Percentiles rank a stretch among this genome's conserved stretches.
Evolutionary conservation across 2,797 vertebrate genomes (phyloP).

Genomic region (Pithecia hirsuta): DNA sequence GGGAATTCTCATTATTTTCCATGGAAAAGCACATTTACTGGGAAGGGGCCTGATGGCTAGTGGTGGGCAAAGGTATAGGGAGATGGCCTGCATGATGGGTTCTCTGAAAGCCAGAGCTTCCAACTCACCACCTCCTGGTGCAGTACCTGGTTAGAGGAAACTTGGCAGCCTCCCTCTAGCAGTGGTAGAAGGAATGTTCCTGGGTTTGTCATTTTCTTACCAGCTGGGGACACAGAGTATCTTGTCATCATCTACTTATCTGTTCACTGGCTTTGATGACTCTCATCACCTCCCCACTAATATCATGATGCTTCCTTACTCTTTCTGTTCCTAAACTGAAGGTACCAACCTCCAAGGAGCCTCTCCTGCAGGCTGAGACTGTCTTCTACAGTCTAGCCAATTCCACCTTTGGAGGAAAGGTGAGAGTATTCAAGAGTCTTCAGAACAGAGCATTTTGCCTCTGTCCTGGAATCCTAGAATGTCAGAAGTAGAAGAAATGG

Average conservation of each 20-base stretch:
- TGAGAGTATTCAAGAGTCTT: not conserved
- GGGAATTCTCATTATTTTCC: not conserved
- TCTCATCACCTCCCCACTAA: not conserved
- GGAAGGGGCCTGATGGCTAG: not conserved
- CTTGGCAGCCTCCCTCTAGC: not conserved
- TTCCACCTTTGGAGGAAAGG: not conserved
- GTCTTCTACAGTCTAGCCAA: not conserved
- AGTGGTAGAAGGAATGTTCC: not conserved
- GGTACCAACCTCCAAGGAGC: not conserved
- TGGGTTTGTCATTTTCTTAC: not conserved
- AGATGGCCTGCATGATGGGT: not conserved
- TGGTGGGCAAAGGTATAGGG: not conserved
- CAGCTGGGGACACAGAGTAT: not conserved
- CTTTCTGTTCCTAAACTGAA: not conserved
- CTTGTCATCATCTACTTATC: not conserved
- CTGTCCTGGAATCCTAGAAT: not conserved
- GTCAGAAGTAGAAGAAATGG: not conserved
- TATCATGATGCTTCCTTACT: not conserved
- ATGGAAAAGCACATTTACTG: not conserved
- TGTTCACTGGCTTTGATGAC: not conserved
- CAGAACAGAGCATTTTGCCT: not conserved
- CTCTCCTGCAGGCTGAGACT: not conserved
- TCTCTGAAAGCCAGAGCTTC: not conserved
- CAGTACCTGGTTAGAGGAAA: not conserved
- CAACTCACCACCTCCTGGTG: not conserved